Percentiles rank a stretch among this genome's conserved stretches.
Conservation (phyloP, 1,140 invertebrate genomes). For the Oryzaephilus surinamensis region DNA sequence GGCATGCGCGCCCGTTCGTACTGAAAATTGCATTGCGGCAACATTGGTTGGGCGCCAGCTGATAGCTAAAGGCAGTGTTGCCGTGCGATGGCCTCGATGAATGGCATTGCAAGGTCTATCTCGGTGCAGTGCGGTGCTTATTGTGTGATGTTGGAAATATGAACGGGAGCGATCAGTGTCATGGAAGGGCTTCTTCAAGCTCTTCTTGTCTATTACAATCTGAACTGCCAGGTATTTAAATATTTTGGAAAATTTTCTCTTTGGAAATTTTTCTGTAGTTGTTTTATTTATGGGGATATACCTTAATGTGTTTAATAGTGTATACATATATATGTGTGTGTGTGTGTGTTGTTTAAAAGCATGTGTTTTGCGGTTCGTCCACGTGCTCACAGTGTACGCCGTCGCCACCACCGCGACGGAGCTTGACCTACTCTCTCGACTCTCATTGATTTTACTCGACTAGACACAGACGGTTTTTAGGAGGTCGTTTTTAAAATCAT, state of each 20-base stretch:
- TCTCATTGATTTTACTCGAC: constrained; percentile 26
- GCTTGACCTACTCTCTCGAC: constrained; percentile 25
- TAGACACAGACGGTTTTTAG: no score
- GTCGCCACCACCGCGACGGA: constrained; percentile 10
- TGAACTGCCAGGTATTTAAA: constrained; percentile 21
- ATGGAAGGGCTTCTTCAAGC: constrained; percentile 34
- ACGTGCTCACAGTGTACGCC: constrained; percentile 7
- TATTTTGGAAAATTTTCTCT: no score
- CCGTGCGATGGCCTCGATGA: constrained; percentile 41
- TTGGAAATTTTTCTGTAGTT: no score
- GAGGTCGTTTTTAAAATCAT: no score
- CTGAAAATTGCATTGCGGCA: constrained; percentile 19
- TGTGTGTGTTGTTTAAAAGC: no score
- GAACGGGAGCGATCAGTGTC: constrained; percentile 20
- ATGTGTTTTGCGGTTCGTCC: constrained; percentile 5
- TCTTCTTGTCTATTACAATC: constrained; percentile 26
- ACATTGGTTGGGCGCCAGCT: constrained; percentile 34
- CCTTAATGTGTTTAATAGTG: no score
- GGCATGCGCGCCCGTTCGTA: constrained; percentile 1
- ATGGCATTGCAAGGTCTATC: constrained; percentile 49
- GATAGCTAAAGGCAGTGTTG: constrained; percentile 35
- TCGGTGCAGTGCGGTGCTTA: constrained; percentile 34
- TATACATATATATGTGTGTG: no score
- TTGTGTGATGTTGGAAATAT: constrained; percentile 18
- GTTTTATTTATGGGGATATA: no score